These are phyloP conservation scores for Cromileptes altivelis DNA, from an alignment of 2,113 vertebrate species.

Conservation along the genomic window DNA sequence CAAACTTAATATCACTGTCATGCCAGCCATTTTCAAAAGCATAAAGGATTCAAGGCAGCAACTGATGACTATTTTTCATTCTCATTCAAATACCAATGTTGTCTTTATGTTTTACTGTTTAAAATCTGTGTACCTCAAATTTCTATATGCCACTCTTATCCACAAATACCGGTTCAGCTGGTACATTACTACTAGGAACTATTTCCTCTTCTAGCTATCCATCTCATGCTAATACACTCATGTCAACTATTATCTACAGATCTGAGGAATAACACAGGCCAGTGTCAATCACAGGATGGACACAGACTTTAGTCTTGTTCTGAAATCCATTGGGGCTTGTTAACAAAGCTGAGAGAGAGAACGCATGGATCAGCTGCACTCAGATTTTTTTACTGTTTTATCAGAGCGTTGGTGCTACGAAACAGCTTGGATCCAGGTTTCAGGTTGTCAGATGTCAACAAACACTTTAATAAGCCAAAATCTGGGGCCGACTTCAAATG, in stretches of 20 bases:
- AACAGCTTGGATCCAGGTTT: slow-evolving; percentile 23
- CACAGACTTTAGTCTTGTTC: slow-evolving; percentile 46
- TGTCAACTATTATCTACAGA: slow-evolving; percentile 12
- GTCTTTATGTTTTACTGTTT: background rate
- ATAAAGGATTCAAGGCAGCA: background rate
- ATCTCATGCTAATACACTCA: background rate
- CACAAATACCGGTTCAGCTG: background rate
- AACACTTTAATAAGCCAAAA: slow-evolving; percentile 18
- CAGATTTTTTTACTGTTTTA: slow-evolving; percentile 14
- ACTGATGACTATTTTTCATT: background rate
- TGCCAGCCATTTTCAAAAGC: background rate
- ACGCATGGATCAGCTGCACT: slow-evolving; percentile 42
- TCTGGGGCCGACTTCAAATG: background rate
- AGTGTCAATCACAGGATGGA: slow-evolving; percentile 36
- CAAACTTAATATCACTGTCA: background rate
- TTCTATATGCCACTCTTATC: background rate
- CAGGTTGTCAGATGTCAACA: slow-evolving; percentile 2
- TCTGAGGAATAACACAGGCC: slow-evolving; percentile 19
- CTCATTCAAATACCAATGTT: background rate
- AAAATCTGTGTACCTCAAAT: background rate
- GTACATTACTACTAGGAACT: background rate
- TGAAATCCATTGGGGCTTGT: slow-evolving; percentile 66
- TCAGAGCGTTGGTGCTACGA: background rate
- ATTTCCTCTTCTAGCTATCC: background rate
- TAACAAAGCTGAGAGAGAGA: slow-evolving; percentile 52